phyloP scores from a whole-genome alignment of 2,113 vertebrate genomes.

The Trogon surrucura region DNA sequence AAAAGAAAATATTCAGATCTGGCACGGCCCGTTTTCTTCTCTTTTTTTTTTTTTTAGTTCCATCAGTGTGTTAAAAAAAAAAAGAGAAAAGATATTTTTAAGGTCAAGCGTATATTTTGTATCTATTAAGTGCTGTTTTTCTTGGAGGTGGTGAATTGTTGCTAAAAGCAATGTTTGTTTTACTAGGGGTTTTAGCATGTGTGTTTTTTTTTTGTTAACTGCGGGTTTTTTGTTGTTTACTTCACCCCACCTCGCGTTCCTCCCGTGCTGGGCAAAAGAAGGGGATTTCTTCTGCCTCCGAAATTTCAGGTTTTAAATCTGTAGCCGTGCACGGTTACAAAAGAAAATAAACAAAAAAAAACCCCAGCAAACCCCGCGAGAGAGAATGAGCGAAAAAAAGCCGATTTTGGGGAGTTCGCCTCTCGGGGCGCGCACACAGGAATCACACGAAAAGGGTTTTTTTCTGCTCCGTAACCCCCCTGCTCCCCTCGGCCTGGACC shows the following conservation, averaged over 20 bases:
- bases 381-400: not conserved
- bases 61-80: too few relatives aligned
- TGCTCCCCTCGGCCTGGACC: not conserved
- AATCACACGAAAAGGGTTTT: not conserved
- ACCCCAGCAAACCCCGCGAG: not conserved
- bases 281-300: not conserved
- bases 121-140: not conserved
- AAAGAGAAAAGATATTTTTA: not conserved
- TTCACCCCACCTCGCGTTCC: not conserved
- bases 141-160: constrained; percentile 4
- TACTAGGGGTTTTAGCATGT: not conserved
- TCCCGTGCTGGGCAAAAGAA: not conserved
- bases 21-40: not conserved
- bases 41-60: not conserved
- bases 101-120: not conserved
- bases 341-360: not conserved
- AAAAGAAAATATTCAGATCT: not conserved
- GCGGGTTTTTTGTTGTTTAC: not conserved
- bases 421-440: not conserved
- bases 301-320: not conserved
- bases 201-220: not conserved
- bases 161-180: constrained; percentile 25
- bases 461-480: not conserved
- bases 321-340: not conserved
- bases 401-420: not conserved